phyloP scores from a whole-genome alignment of 2,888 invertebrate genomes.

The Meloe dianella region DNA sequence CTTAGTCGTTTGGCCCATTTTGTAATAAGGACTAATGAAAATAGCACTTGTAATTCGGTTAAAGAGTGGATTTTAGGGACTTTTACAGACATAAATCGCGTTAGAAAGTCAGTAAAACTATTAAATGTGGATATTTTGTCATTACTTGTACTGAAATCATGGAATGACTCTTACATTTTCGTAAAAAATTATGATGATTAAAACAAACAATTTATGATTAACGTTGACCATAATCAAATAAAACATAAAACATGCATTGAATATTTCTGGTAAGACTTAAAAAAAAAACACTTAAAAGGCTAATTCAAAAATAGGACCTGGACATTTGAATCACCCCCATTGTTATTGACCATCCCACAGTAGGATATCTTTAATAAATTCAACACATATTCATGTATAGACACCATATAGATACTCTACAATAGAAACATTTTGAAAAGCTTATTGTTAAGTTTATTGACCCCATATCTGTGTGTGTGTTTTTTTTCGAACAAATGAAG shows the following conservation, averaged over 20 bases:
- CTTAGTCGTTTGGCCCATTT: too few species aligned
- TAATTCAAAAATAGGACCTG: not conserved
- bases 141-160: not conserved
- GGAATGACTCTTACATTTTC: not conserved
- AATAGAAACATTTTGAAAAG: not conserved
- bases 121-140: too few species aligned
- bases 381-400: not conserved
- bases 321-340: not conserved
- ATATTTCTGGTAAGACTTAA: not conserved
- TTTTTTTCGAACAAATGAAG: not conserved
- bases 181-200: not conserved
- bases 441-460: constrained; percentile 3
- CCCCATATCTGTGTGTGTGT: not conserved
- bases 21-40: too few species aligned
- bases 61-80: too few species aligned
- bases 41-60: too few species aligned
- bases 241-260: not conserved
- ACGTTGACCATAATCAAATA: not conserved
- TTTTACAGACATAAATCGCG: too few species aligned
- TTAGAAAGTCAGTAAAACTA: too few species aligned
- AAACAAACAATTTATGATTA: too few species aligned
- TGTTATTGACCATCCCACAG: not conserved
- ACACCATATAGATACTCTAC: not conserved
- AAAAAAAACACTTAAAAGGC: not conserved
- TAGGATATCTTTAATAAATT: not conserved